Base-by-base conservation (phyloP, 2,113 vertebrate genomes). In the Passer domesticus region DNA sequence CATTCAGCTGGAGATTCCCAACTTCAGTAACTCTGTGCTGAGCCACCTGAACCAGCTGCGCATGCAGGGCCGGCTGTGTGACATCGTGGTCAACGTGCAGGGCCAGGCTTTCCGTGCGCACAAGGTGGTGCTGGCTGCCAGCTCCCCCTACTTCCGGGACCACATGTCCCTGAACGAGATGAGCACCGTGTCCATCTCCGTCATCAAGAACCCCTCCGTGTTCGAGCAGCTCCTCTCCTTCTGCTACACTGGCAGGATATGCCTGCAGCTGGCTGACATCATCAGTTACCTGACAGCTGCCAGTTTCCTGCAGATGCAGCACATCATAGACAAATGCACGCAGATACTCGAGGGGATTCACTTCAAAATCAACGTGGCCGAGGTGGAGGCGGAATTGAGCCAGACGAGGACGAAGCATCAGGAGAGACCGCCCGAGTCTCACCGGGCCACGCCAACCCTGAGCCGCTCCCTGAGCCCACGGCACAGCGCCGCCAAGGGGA, bases 121-220 rank as follows among this genome's bases (percentile, higher is more conserved):
- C 98, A 99, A 99, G 96, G 99, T 99, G 92, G 99, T 99, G 25
- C 98, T 99, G 88, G 99, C 99, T 12, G 99, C 99, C 96, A 99
- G 99, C 96, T 99, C 99, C 1, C 99, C 99, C n/a, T 99, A 99
- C 97, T 99, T 99, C 98, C 98, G 99, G 1, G 99, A 99, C 97
- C 99, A 99, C 98, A 99, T 99, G 99, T 99, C 99, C n/a, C 97
- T 99, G 94, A 98, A 99, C 8, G 99, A 99, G 97, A 99, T 99
- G 99, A 99, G 99, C 96, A 99, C 99, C 0, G 99, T 99, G 75
- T 99, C 99, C 50, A 98, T 99, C 92, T 99, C 99, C 0, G 99
- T 99, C 91, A 99, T 99, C 97, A 98, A 99, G 76, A 99, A 99
- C 96, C 99, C 99, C 7, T 98, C 98, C 1, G 99, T 99, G 70